Conservation (phyloP, 2,888 invertebrate genomes). For the Eurois occulta region DNA sequence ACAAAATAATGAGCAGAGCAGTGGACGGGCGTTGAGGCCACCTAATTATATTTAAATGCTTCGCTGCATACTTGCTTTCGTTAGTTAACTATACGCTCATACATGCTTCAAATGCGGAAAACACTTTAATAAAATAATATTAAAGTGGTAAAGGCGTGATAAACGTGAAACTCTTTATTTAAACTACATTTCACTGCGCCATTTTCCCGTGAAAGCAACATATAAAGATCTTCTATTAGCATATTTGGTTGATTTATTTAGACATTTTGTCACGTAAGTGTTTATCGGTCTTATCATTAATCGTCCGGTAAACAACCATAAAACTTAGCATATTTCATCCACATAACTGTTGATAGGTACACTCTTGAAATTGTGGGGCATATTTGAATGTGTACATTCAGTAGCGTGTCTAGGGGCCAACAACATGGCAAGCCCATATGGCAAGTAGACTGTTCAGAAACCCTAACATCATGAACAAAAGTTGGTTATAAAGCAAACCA, state of each 20-base stretch:
- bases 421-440: no score
- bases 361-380: neutral
- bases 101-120: neutral
- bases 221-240: neutral
- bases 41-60: neutral
- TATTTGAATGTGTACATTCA: neutral
- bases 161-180: slow-evolving; percentile 19
- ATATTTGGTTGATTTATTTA: slow-evolving; percentile 35
- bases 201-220: neutral
- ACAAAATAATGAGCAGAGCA: neutral
- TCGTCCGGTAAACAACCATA: slow-evolving; percentile 29
- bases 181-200: neutral
- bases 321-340: slow-evolving; percentile 9
- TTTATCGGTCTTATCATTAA: slow-evolving; percentile 25
- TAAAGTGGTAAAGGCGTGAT: neutral
- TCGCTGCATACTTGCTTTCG: neutral
- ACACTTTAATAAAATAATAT: neutral
- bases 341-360: neutral
- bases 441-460: no score
- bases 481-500: no score
- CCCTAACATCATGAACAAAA: no score
- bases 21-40: neutral
- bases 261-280: slow-evolving; percentile 26
- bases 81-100: neutral
- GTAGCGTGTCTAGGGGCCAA: no score